phyloP scores from a whole-genome alignment of 1,140 invertebrate genomes.

The Reticulitermes speratus region DNA sequence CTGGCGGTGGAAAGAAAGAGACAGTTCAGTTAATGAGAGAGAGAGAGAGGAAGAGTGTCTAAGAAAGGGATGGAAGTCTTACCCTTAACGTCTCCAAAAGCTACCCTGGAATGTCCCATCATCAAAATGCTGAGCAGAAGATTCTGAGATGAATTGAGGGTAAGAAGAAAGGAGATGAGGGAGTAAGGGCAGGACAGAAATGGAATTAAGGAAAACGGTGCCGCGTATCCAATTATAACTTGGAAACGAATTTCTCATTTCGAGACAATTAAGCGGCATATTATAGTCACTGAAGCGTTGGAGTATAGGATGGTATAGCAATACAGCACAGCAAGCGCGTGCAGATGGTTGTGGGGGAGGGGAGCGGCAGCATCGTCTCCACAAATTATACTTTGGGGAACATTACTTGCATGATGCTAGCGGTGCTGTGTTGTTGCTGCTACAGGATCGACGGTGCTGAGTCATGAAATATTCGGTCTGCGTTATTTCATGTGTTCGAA shows the following conservation, averaged over 20 bases:
- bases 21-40: neutral
- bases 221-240: conserved; percentile 51
- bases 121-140: conserved; percentile 31
- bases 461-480: neutral
- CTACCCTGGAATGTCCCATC: conserved; percentile 21
- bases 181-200: conserved; percentile 34
- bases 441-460: neutral
- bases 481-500: neutral
- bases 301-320: conserved; percentile 37
- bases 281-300: conserved; percentile 48
- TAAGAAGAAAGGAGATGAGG: conserved; percentile 33
- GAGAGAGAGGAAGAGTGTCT: neutral
- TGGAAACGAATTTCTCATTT: conserved; percentile 52
- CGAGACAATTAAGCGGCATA: conserved; percentile 52
- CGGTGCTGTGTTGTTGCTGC: neutral
- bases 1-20: conserved; percentile 23
- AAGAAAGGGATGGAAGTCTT: neutral
- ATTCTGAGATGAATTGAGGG: conserved; percentile 33
- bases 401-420: conserved; percentile 50
- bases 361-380: conserved; percentile 40
- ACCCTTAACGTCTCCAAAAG: conserved; percentile 21
- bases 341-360: conserved; percentile 33
- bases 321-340: conserved; percentile 41
- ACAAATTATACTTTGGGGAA: conserved; percentile 52
- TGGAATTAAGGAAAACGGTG: conserved; percentile 36